Base-by-base conservation (phyloP, 2,113 vertebrate species). In the Parus major region DNA sequence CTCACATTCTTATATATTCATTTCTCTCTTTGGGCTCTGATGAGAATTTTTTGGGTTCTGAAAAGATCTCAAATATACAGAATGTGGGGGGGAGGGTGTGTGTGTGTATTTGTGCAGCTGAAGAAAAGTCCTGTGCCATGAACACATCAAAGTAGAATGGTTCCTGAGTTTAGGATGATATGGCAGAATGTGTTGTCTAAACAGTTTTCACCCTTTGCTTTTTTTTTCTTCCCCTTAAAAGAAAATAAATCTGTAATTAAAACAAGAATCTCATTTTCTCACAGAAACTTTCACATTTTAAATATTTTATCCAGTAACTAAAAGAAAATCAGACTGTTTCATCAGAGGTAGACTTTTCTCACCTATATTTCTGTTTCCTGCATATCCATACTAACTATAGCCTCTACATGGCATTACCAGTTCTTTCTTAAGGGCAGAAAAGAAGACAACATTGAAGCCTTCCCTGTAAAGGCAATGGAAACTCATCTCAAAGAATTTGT, bases 171-270 rank as follows among this genome's bases (percentile, higher is more conserved):
- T 28, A 75, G 24, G 12, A 25, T 27, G 17, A 18, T 52, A 16
- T 11, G 12, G 60, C 2, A 84, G 52, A 82, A 82, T 20, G 12
- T 66, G 19, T 15, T 46, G 9, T 11, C 16, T 31, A n/a, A 78
- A 53, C 12, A 44, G 5, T 61, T 64, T 69, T 18, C 14, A 15
- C 13, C 7, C 11, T 53, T 70, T 36, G 1, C 1, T 52, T 65
- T 7, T 15, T 4, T 27, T 11, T 7, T 18, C 2, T n/a, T 4
- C 2, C 20, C 4, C 2, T 8, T 18, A 2, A 2, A 3, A 2
- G 12, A 47, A 41, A 72, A 15, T 7, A 39, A 42, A 24, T 28
- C 19, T 50, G 4, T 5, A 65, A 52, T 39, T 66, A 28, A 84
- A 64, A 29, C 1, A 61, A 44, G 1, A 41, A 57, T 41, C 11